Conservation (phyloP, 1,140 invertebrate genomes). For the Cataglyphis hispanica region DNA sequence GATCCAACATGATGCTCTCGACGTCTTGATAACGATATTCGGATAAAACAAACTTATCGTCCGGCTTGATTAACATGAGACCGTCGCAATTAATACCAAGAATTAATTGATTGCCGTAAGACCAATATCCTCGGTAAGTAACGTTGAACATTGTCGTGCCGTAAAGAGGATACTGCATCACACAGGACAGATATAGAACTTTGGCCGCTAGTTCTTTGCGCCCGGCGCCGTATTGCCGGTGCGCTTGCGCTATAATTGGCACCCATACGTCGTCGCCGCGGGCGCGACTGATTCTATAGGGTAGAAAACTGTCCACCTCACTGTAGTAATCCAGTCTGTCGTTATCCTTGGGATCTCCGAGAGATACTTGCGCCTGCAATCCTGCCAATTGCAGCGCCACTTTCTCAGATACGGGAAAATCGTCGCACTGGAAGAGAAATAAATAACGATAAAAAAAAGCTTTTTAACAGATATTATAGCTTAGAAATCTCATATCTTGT, state of each 20-base stretch:
- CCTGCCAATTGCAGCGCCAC: slow-evolving; percentile 97
- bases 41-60: slow-evolving; percentile 95
- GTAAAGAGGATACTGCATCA: slow-evolving; percentile 98
- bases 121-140: slow-evolving; percentile 96
- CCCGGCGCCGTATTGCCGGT: slow-evolving; percentile 95
- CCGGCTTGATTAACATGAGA: slow-evolving; percentile 94
- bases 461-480: not conserved
- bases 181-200: slow-evolving; percentile 97
- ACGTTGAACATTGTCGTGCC: slow-evolving; percentile 97
- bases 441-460: slow-evolving; percentile 13
- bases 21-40: slow-evolving; percentile 96
- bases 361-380: slow-evolving; percentile 96
- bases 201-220: slow-evolving; percentile 96
- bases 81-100: slow-evolving; percentile 97
- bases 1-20: slow-evolving; percentile 96
- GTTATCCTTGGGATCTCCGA: slow-evolving; percentile 94
- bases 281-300: slow-evolving; percentile 91
- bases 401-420: slow-evolving; percentile 97
- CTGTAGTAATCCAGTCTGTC: slow-evolving; percentile 92
- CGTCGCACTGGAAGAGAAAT: slow-evolving; percentile 91
- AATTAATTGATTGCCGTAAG: slow-evolving; percentile 91
- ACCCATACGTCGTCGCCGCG: slow-evolving; percentile 94
- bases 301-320: slow-evolving; percentile 93
- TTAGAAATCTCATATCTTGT: not conserved
- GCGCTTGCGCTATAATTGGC: slow-evolving; percentile 94